Base-by-base conservation (phyloP, 2,113 vertebrate species). In the Aegypius monachus region DNA sequence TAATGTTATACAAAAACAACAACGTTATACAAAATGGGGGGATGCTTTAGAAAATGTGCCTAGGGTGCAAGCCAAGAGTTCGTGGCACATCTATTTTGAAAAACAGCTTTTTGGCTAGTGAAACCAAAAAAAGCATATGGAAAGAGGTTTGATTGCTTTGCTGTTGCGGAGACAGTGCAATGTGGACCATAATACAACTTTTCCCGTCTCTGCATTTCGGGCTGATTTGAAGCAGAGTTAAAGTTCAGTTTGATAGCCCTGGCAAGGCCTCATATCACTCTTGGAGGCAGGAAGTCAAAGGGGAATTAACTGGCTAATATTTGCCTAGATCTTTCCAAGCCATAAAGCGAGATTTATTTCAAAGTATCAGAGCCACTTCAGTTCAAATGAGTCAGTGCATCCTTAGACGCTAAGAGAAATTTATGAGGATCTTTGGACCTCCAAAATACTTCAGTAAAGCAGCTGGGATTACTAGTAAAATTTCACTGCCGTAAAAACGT, bases 321-420 rank as follows among this genome's bases (percentile, higher is more conserved):
- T 91, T 93, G 65, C 56, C 67, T 40, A 47, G 61, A 53, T 63
- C 47, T 67, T 91, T 88, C 73, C 81, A 89, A 94, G 40, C 45
- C 48, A 32, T 84, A 72, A 93, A 91, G 43, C 1, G 3, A 95
- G 83, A 87, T 95, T 94, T 90, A 81, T 86, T 95, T 97, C 15
- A 3, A 40, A 85, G 48, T 81, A 68, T 75, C 52, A 53, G 52
- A 91, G 47, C 25, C 53, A 61, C 86, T 95, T 91, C 31, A 40
- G 47, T 78, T 91, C 65, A 67, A 66, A 65, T 88, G 52, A 75
- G 14, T 81, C 71, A 86, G 77, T 63, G 52, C 59, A 94, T 68
- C 25, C 40, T 86, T 78, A 95, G 66, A 89, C 2, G 5, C 43
- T 31, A 22, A 80, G 42, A 70, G 31, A 81, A 94, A 93, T 91